These are phyloP conservation scores for Leptopilina syphax DNA, from an alignment of 2,888 invertebrate species.

Conservation along the genomic window DNA sequence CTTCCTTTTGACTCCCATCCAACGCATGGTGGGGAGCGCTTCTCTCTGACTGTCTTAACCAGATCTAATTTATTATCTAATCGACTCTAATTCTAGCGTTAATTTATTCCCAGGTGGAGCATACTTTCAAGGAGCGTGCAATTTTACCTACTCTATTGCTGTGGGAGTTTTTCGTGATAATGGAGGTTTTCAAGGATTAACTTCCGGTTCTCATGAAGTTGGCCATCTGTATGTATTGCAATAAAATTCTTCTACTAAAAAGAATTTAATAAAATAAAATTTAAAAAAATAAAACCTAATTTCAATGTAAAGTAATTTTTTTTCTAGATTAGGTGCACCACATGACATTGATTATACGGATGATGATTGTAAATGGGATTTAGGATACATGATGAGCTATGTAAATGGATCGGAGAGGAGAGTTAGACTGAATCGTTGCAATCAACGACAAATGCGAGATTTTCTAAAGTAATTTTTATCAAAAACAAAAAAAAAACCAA, in stretches of 20 bases:
- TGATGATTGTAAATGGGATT: constrained; percentile 32
- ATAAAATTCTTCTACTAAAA: background rate
- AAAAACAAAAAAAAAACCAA: background rate
- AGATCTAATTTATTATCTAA: too few relatives aligned
- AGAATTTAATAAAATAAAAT: too few relatives aligned
- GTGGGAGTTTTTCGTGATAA: constrained; percentile 70
- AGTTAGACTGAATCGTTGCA: constrained; percentile 18
- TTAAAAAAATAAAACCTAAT: too few relatives aligned
- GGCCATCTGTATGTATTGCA: constrained; percentile 67
- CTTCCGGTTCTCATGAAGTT: constrained; percentile 70
- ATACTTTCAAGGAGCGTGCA: constrained; percentile 59
- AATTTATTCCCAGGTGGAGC: constrained; percentile 64
- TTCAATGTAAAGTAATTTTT: background rate
- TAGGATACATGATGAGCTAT: constrained; percentile 65
- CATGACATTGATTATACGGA: constrained; percentile 60
- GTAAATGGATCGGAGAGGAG: constrained; percentile 16
- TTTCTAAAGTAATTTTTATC: background rate
- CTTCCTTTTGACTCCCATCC: too few relatives aligned
- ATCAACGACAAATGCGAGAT: background rate
- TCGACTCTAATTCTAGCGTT: too few relatives aligned
- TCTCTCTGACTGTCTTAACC: too few relatives aligned
- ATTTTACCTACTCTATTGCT: constrained; percentile 61
- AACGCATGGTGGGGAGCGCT: too few relatives aligned
- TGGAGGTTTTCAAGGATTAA: constrained; percentile 68
- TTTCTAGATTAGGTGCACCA: constrained; percentile 64